A percentile compares a stretch with the other conserved stretches of the same genome.
Conservation (phyloP, 2,113 vertebrate genomes). For the Sapayoa aenigma region DNA sequence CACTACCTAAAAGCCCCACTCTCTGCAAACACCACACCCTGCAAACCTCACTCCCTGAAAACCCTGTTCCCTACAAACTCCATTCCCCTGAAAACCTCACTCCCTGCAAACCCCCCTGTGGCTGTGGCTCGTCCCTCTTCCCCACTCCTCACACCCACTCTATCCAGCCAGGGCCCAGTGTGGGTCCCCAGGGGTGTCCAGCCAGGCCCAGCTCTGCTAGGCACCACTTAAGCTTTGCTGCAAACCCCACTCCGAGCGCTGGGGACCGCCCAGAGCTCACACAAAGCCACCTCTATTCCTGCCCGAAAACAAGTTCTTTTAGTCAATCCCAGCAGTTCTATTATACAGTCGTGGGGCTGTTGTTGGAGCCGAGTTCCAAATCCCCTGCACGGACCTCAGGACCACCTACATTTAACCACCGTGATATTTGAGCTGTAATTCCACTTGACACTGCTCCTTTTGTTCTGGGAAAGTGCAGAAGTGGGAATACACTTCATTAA, state of each 20-base stretch:
- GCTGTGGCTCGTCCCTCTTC: accelerated
- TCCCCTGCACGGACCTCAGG: neutral
- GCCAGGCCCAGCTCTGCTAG: neutral
- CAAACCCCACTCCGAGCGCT: neutral
- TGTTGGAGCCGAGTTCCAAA: slow-evolving; percentile 51
- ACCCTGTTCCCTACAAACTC: neutral
- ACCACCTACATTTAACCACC: slow-evolving; percentile 75
- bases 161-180: accelerated
- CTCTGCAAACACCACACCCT: no score
- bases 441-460: slow-evolving; percentile 67
- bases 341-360: slow-evolving; percentile 51
- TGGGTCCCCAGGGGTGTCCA: accelerated
- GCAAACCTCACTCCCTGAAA: neutral
- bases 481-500: slow-evolving; percentile 40
- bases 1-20: neutral
- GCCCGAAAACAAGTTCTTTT: slow-evolving; percentile 60
- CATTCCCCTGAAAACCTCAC: accelerated
- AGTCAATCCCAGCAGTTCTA: slow-evolving; percentile 54
- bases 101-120: accelerated
- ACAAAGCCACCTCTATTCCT: slow-evolving; percentile 75
- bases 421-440: slow-evolving; percentile 72
- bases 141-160: accelerated
- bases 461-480: slow-evolving; percentile 72
- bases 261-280: neutral
- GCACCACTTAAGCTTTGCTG: neutral